Evolutionary conservation across 2,113 vertebrate species (phyloP), one percentile per base, ranked within the genome.

Genomic region (Ochotona princeps): DNA sequence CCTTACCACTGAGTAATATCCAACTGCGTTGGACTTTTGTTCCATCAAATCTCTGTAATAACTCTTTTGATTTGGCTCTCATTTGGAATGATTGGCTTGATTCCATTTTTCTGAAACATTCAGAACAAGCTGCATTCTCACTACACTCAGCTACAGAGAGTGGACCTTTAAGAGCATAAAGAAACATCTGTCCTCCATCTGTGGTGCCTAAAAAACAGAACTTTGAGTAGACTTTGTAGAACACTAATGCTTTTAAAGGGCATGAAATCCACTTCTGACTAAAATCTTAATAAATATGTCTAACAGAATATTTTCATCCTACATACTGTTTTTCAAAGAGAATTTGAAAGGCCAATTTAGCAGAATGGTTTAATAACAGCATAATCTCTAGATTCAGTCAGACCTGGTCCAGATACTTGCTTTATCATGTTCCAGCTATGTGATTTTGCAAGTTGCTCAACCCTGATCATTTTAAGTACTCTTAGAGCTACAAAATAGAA

Each of bases 131-230:
- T 96, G 82, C 21, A 44, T 95, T 96, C 93, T 96, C 82, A 89
- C 87, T 83, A 47, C 81, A 85, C 90, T 83, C 93, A 91, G 84
- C 85, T 78, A 61, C 78, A 92, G 20, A 61, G 69, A 93, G 73
- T 91, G 73, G 87, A 96, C 94, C 73, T 95, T 94, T 96, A 47
- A 83, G 95, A 90, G 63, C 65, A 94, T 93, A 95, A 97, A 96
- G 93, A 93, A 95, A 94, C 96, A 95, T 96, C 94, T 96, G 96
- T 94, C 92, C 85, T 96, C 93, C 84, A 85, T 93, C 90, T 95
- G 90, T 44, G 1, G 38, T 38, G 84, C 69, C 87, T 85, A 32
- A 78, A 95, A 96, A 95, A 73, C 9, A 91, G 78, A 65, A 84
- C 73, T 94, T 91, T 88, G 76, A 95, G 60, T 93, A 51, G 65